A percentile compares a stretch with the other conserved stretches of the same genome.
Evolutionary conservation across 2,888 invertebrate genomes (phyloP).

Genomic region (Chloroclystis v-ata): DNA sequence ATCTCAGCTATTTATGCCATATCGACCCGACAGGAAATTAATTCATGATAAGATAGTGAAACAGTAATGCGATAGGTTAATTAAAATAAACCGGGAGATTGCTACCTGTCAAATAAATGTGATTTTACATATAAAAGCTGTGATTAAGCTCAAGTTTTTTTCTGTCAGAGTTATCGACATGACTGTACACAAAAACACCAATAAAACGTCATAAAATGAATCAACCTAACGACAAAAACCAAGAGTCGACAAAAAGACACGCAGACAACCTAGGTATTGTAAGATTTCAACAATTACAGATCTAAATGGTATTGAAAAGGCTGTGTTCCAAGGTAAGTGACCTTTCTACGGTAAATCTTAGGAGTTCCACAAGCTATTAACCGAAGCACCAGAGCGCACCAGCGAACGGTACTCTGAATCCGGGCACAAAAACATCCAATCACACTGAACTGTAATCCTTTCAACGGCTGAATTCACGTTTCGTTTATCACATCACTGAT

Average conservation of each 20-base stretch:
- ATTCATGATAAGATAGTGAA: constrained; percentile 7
- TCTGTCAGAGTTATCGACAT: constrained; percentile 16
- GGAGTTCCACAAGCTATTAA: constrained; percentile 70
- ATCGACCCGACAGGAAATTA: constrained; percentile 5
- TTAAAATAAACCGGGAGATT: not conserved
- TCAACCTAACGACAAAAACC: constrained; percentile 27
- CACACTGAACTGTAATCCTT: constrained; percentile 32
- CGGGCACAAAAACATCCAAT: constrained; percentile 37
- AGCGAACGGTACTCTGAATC: constrained; percentile 67
- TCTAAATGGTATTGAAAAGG: constrained; percentile 31
- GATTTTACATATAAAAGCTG: not conserved
- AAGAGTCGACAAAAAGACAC: constrained; percentile 33
- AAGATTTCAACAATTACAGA: constrained; percentile 26
- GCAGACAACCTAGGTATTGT: constrained; percentile 25
- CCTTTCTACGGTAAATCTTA: constrained; percentile 70
- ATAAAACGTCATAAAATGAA: constrained; percentile 33
- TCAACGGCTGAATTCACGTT: constrained; percentile 28
- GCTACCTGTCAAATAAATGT: no score
- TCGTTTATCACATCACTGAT: constrained; percentile 44
- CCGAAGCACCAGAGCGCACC: constrained; percentile 69
- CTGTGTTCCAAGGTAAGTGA: constrained; percentile 64
- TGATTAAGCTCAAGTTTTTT: constrained; percentile 1
- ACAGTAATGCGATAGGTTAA: not conserved
- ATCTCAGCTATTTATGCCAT: constrained; percentile 2
- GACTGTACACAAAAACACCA: constrained; percentile 14